A percentile compares a stretch with the other conserved stretches of the same genome.
phyloP scores from a whole-genome alignment of 2,113 vertebrate genomes.

The Mobula hypostoma region DNA sequence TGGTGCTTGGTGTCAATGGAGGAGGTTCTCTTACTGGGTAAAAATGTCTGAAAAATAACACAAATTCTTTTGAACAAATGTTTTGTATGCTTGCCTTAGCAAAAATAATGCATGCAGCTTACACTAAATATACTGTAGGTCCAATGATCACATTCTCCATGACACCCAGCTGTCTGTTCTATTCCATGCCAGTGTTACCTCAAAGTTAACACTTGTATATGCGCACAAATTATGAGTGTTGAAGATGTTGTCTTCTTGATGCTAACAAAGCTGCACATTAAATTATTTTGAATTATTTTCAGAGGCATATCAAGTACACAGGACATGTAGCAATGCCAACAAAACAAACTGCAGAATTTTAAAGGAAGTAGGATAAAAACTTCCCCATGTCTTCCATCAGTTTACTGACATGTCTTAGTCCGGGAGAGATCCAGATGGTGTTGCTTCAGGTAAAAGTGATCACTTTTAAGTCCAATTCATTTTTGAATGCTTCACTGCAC shows the following conservation, averaged over 20 bases:
- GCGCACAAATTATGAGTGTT: not conserved
- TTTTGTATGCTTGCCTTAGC: not conserved
- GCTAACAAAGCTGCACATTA: not conserved
- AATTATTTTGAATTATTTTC: not conserved
- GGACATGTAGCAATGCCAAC: not conserved
- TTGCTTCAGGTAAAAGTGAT: not conserved
- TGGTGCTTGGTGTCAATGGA: not conserved
- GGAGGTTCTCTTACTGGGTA: not conserved
- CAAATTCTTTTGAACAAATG: not conserved
- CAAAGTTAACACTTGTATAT: not conserved
- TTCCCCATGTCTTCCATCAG: not conserved
- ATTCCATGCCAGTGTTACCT: not conserved
- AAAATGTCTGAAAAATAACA: not conserved
- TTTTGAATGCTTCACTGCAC: slow-evolving; percentile 18
- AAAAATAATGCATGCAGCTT: not conserved
- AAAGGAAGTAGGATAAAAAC: not conserved
- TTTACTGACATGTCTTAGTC: not conserved
- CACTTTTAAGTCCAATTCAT: not conserved
- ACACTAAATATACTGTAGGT: not conserved
- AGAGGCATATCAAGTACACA: not conserved
- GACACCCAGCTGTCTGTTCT: not conserved
- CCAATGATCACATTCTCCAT: not conserved
- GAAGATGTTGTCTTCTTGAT: too few relatives aligned
- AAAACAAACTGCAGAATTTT: not conserved
- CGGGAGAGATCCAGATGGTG: not conserved